These are phyloP conservation scores for Saturnia pavonia DNA, from an alignment of 2,888 invertebrate species.

Conservation along the genomic window DNA sequence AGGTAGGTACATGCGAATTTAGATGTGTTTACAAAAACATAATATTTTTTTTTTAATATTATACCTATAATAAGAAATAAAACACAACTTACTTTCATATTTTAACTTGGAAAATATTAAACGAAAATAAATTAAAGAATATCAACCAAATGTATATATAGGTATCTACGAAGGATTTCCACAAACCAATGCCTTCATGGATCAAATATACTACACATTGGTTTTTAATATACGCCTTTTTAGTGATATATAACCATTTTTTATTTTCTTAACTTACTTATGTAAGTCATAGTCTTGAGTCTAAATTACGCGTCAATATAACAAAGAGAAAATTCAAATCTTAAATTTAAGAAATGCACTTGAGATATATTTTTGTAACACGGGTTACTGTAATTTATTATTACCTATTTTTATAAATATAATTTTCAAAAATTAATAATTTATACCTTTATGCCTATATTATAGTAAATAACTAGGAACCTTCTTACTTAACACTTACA, in stretches of 20 bases:
- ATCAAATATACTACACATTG: background rate
- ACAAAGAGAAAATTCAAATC: too few species aligned
- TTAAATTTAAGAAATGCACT: too few species aligned
- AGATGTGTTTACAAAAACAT: background rate
- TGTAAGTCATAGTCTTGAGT: background rate
- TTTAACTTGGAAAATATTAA: background rate
- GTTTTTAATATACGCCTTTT: background rate
- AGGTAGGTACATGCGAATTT: slow-evolving; percentile 45
- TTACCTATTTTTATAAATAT: too few species aligned
- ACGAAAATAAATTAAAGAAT: background rate
- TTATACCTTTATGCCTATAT: too few species aligned
- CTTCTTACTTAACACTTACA: too few species aligned
- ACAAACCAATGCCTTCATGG: background rate
- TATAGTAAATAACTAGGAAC: too few species aligned
- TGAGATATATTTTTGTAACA: too few species aligned
- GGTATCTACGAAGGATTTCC: background rate
- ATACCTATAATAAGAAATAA: too few species aligned
- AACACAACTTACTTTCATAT: background rate
- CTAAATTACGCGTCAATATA: background rate
- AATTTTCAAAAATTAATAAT: too few species aligned
- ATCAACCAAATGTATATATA: background rate
- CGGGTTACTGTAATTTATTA: too few species aligned
- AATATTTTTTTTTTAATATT: too few species aligned
- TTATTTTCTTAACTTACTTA: background rate
- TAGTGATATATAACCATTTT: background rate